phyloP scores from a whole-genome alignment of 2,797 vertebrate genomes.

The Chiroxiphia lanceolata region DNA sequence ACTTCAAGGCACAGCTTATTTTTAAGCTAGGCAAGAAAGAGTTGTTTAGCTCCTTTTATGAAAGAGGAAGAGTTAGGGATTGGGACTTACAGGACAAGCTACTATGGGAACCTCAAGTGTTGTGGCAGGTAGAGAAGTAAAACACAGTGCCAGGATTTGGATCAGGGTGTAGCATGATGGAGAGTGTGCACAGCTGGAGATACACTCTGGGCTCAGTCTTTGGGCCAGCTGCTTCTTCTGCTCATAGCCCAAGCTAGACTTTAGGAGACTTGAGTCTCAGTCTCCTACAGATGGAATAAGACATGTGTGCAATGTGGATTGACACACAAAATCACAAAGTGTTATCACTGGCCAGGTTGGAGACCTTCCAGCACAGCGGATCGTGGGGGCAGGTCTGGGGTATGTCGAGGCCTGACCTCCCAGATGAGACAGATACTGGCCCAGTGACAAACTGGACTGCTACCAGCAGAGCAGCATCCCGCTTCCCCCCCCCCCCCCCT shows the following conservation, averaged over 20 bases:
- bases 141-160: not conserved
- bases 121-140: not conserved
- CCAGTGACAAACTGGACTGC: not conserved
- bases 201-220: fast-evolving
- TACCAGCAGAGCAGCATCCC: not conserved
- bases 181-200: not conserved
- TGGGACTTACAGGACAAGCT: fast-evolving
- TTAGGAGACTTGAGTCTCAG: not conserved
- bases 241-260: not conserved
- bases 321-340: not conserved
- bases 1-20: slow-evolving; percentile 38
- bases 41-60: not conserved
- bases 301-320: fast-evolving
- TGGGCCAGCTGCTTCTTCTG: not conserved
- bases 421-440: not conserved
- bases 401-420: not conserved
- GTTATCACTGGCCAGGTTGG: not conserved
- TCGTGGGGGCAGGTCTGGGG: fast-evolving
- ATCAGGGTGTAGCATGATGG: not conserved
- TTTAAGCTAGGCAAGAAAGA: not conserved
- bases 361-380: not conserved
- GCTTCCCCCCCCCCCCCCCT: fast-evolving
- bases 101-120: not conserved
- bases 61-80: not conserved
- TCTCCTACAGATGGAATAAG: not conserved